phyloP scores from a whole-genome alignment of 1,140 invertebrate genomes.

The Chironomus striatipennis region DNA sequence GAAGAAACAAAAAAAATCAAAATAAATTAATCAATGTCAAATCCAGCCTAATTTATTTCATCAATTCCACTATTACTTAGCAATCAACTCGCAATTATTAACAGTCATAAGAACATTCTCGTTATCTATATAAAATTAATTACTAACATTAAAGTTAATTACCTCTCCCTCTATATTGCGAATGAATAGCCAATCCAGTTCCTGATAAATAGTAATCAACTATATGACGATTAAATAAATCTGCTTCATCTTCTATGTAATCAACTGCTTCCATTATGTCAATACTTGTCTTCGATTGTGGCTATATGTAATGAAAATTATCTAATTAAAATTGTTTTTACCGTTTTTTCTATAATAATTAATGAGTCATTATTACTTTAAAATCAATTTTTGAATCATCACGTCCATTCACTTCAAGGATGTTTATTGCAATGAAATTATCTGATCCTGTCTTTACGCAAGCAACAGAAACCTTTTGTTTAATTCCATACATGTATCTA shows the following conservation, averaged over 20 bases:
- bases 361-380: background rate
- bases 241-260: background rate
- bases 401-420: background rate
- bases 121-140: background rate
- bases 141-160: background rate
- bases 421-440: background rate
- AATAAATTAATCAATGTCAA: no score
- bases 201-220: conserved; percentile 19
- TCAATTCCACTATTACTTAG: no score
- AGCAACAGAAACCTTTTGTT: conserved; percentile 6
- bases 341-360: background rate
- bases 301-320: background rate
- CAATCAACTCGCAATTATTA: no score
- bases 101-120: background rate
- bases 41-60: no score
- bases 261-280: background rate
- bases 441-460: background rate
- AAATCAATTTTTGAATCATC: background rate
- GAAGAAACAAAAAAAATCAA: no score
- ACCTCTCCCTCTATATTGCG: conserved; percentile 1
- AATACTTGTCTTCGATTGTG: background rate
- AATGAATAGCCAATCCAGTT: background rate
- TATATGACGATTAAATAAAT: background rate
- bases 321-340: background rate
- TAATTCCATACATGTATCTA: background rate